Evolutionary conservation across 2,888 invertebrate genomes (phyloP).

Genomic region (Epinotia brunnichana): DNA sequence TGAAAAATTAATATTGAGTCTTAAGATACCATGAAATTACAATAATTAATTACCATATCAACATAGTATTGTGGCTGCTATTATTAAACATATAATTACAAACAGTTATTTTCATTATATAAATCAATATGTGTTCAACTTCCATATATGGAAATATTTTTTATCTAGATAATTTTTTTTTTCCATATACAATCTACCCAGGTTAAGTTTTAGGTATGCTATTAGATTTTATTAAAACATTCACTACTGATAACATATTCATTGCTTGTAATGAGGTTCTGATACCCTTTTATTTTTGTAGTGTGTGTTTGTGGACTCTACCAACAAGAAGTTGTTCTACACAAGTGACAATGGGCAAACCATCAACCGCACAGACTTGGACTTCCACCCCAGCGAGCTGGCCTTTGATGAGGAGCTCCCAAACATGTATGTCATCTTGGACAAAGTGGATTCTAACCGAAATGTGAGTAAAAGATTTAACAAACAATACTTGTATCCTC

Average conservation of each 20-base stretch:
- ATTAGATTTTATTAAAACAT: too few species aligned
- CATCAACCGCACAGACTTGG: conserved; percentile 85
- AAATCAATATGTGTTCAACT: too few species aligned
- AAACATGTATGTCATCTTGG: conserved; percentile 88
- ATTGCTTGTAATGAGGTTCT: neutral
- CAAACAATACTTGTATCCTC: too few species aligned
- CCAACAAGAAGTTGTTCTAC: conserved; percentile 89
- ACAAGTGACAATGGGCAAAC: conserved; percentile 89
- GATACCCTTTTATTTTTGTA: conserved; percentile 63
- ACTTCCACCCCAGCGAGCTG: conserved; percentile 91
- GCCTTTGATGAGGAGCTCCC: conserved; percentile 89
- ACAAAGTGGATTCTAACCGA: conserved; percentile 87
- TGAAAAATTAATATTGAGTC: neutral
- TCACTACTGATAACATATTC: neutral
- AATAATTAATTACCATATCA: too few species aligned
- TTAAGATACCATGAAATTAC: too few species aligned
- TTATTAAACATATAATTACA: too few species aligned
- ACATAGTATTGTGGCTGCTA: too few species aligned
- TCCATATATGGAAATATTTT: too few species aligned
- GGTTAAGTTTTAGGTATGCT: too few species aligned
- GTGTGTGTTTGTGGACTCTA: conserved; percentile 93
- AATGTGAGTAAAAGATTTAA: conserved; percentile 76
- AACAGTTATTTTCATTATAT: too few species aligned
- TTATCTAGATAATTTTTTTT: too few species aligned
- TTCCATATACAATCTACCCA: too few species aligned